Base-by-base conservation (phyloP, 1,140 invertebrate genomes). In the Phthorimaea operculella region DNA sequence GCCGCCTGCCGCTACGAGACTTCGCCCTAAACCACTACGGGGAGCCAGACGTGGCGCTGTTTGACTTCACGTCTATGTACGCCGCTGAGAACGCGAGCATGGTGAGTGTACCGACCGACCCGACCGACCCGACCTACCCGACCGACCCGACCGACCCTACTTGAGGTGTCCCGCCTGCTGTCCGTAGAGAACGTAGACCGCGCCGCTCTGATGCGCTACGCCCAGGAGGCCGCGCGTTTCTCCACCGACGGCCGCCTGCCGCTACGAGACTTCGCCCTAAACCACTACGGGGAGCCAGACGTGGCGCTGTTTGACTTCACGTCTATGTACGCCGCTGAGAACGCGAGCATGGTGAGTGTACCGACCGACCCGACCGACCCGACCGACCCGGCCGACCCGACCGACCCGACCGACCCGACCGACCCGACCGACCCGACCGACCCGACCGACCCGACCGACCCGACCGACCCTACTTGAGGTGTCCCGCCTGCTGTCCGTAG, bases 281-380 rank as follows among this genome's bases (percentile, higher is more conserved):
- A 99, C 87, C 97, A 99, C 85, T 98, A 98, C 77, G 96, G 97
- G 1, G 94, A 98, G 77, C 94, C 97, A 1, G 98, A 99, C 85
- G 95, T 99, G 0, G 96, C 97, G n/a, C 97, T 99, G 91, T 99
- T 99, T 85, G 98, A 99, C 84, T 99, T 99, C 77, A 99, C 98
- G 0, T 98, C 96, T 0, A 97, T 99, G 94, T 99, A 97, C 86
- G 95, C 96, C 4, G 96, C 98, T 0, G 96, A 98, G 82, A 98
- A 98, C 87, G 83, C 85, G n/a, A 80, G 82, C 34, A 70, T 82
- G 68, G 83, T 86, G 52, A 67, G 72, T 9, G 36, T 51, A 33
- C 8, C 15, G 21, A 28, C 2, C 6, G 21, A 51, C 54, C 14
- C 15, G 21, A 28, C 21, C 21, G 21, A 28, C 6, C 21, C 2